Evolutionary conservation across 1,140 invertebrate species (phyloP).

Genomic region (Drosophila sulfurigaster): DNA sequence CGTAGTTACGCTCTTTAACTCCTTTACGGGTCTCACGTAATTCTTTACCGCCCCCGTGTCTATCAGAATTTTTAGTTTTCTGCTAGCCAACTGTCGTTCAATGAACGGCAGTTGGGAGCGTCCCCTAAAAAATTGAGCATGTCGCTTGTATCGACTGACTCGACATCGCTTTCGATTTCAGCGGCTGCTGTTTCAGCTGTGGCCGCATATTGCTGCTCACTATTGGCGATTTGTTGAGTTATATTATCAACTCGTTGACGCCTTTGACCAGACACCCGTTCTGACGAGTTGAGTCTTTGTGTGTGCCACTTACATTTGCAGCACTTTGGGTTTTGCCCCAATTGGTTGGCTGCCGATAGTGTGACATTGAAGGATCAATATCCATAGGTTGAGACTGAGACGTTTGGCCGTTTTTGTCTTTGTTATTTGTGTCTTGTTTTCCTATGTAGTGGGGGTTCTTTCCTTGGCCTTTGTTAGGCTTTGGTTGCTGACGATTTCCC

Average conservation of each 20-base stretch:
- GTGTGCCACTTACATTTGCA: no score
- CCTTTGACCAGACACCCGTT: no score
- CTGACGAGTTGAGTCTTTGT: no score
- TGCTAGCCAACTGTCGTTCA: not conserved
- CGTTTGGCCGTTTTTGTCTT: no score
- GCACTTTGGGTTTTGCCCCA: no score
- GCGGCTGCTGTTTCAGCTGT: not conserved
- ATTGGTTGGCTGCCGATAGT: no score
- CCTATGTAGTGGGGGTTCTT: not conserved
- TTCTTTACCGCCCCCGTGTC: conserved; percentile 17
- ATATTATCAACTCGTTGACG: no score
- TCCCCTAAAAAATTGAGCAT: conserved; percentile 16
- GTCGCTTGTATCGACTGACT: not conserved
- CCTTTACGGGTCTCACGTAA: conserved; percentile 5
- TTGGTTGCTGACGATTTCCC: not conserved
- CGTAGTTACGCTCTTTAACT: conserved; percentile 10
- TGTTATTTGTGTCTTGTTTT: no score
- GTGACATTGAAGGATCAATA: no score
- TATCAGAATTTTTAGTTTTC: conserved; percentile 7
- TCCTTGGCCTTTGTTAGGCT: not conserved
- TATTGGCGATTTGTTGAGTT: no score
- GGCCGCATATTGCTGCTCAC: no score
- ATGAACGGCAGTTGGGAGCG: conserved; percentile 11
- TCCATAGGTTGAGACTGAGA: no score
- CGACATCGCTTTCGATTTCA: not conserved